A percentile compares a stretch with the other conserved stretches of the same genome.
phyloP scores from a whole-genome alignment of 2,797 vertebrate genomes.

The Hybognathus amarus region DNA sequence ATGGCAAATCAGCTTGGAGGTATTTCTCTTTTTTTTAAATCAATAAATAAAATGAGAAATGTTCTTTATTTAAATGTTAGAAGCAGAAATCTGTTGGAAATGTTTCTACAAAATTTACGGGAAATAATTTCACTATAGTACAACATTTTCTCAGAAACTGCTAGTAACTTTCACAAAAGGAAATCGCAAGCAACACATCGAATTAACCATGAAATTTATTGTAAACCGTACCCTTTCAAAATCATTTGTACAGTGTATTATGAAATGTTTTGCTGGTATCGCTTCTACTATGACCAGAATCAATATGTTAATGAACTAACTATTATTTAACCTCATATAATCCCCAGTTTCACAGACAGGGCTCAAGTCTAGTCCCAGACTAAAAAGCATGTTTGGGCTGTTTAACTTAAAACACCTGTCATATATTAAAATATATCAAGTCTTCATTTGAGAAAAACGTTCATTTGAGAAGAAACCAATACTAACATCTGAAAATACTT shows the following conservation, averaged over 20 bases:
- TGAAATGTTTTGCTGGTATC: background rate
- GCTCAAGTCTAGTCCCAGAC: too few species aligned
- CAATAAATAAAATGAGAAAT: background rate
- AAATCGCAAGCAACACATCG: background rate
- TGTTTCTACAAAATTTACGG: background rate
- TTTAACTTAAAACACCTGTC: background rate
- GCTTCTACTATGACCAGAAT: background rate
- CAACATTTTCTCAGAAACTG: background rate
- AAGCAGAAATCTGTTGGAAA: background rate
- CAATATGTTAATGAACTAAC: background rate
- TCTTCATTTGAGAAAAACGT: background rate
- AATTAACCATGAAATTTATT: background rate
- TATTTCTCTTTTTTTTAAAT: background rate
- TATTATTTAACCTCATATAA: background rate
- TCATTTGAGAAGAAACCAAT: background rate
- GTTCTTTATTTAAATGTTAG: background rate
- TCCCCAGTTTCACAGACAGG: background rate
- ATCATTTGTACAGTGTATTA: background rate
- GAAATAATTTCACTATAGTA: too few species aligned
- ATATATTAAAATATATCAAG: background rate
- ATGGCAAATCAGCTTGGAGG: background rate
- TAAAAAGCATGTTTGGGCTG: background rate
- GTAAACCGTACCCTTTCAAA: background rate
- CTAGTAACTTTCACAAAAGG: background rate
- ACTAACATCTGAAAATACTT: background rate